Conservation (phyloP, 2,797 vertebrate genomes). For the Chrysocyon brachyurus region DNA sequence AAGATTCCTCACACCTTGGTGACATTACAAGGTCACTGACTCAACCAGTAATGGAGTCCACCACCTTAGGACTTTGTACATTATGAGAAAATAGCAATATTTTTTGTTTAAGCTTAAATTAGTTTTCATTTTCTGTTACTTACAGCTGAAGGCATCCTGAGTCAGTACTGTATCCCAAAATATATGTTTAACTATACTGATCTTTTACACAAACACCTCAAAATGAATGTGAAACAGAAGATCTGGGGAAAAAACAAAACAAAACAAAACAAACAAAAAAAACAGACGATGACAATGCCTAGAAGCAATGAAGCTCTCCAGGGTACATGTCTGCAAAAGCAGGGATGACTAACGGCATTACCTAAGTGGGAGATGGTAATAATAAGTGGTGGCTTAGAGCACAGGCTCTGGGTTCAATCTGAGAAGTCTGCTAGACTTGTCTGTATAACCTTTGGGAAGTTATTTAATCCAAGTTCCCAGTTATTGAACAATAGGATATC, state of each 20-base stretch:
- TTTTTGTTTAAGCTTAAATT: background rate
- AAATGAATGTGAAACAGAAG: conserved; percentile 8
- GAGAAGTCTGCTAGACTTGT: background rate
- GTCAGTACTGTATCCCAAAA: background rate
- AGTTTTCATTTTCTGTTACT: background rate
- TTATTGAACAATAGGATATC: background rate
- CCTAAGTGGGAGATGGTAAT: background rate
- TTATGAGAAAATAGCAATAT: background rate
- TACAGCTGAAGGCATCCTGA: conserved; percentile 7
- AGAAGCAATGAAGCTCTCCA: background rate
- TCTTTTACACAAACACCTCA: background rate
- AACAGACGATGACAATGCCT: background rate
- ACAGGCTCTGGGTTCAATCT: background rate
- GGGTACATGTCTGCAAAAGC: too few species aligned
- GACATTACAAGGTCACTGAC: background rate
- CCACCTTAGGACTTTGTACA: background rate
- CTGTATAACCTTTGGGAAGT: background rate
- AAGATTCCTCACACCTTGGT: background rate
- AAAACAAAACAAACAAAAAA: background rate
- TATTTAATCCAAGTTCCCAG: background rate
- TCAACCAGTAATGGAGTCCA: background rate
- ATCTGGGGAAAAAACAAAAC: background rate
- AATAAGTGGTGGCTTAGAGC: background rate
- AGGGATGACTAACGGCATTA: background rate
- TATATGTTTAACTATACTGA: background rate